Conservation (phyloP, 2,113 vertebrate genomes). For the Myrmecobius fasciatus region DNA sequence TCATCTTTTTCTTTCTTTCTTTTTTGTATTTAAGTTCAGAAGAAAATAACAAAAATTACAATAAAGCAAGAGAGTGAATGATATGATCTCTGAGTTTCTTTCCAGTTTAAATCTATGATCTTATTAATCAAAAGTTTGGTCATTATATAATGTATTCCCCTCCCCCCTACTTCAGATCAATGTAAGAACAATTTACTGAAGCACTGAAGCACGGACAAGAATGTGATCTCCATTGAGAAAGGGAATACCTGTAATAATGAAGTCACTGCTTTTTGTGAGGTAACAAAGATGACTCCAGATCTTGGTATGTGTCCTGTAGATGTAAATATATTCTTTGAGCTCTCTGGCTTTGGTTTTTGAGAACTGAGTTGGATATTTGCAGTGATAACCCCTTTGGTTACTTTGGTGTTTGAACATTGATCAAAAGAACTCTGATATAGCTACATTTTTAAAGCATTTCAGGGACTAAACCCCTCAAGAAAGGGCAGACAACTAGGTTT, state of each 20-base stretch:
- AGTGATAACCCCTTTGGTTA: neutral
- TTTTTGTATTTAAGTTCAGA: neutral
- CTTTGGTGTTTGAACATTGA: slow-evolving; percentile 2
- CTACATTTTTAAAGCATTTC: neutral
- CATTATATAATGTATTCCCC: neutral
- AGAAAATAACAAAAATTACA: neutral
- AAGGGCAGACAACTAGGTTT: neutral
- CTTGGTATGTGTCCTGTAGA: neutral
- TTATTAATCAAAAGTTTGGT: neutral
- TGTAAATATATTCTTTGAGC: neutral
- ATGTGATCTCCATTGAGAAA: neutral
- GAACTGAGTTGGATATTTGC: neutral
- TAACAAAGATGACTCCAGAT: neutral
- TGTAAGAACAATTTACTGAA: neutral
- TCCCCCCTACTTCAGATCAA: neutral
- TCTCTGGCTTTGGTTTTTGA: neutral
- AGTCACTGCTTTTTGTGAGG: neutral
- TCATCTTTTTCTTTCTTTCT: neutral
- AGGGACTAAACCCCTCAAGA: neutral
- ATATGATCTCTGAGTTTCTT: neutral
- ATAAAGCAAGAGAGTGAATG: neutral
- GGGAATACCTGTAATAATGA: neutral
- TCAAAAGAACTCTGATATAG: neutral
- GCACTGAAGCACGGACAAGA: neutral
- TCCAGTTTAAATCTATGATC: neutral